Conservation (phyloP, 2,888 invertebrate genomes). For the Stomorhina lunata region DNA sequence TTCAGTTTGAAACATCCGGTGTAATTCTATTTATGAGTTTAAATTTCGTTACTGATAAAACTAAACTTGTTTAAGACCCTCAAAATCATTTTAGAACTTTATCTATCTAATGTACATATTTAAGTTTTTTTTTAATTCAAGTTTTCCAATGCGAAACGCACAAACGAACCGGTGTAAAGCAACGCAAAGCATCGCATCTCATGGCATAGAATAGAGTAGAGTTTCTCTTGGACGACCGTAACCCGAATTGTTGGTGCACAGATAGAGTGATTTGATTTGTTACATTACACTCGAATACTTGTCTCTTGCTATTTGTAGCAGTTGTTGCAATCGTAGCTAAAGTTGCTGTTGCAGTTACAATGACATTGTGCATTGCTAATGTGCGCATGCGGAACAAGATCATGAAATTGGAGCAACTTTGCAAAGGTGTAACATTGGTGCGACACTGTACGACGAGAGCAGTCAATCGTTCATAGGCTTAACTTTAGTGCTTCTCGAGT, state of each 20-base stretch:
- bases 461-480: slow-evolving; percentile 30
- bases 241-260: neutral
- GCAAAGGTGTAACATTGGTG: slow-evolving; percentile 68
- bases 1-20: too few species aligned
- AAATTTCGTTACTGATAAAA: too few species aligned
- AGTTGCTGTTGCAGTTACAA: slow-evolving; percentile 48
- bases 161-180: too few species aligned
- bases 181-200: neutral
- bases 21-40: too few species aligned
- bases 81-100: too few species aligned
- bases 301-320: neutral
- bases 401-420: slow-evolving; percentile 71
- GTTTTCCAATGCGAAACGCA: too few species aligned
- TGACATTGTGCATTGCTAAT: slow-evolving; percentile 67
- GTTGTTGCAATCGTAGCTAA: slow-evolving; percentile 11
- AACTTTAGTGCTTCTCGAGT: slow-evolving; percentile 12
- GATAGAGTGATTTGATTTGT: slow-evolving; percentile 21
- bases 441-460: slow-evolving; percentile 21
- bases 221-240: neutral
- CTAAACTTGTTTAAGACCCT: too few species aligned
- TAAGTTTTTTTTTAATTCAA: too few species aligned
- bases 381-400: slow-evolving; percentile 74
- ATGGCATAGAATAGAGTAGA: neutral
- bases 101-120: too few species aligned
- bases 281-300: slow-evolving; percentile 5